Conservation (phyloP, 2,797 vertebrate genomes). For the Oreochromis grahami region DNA sequence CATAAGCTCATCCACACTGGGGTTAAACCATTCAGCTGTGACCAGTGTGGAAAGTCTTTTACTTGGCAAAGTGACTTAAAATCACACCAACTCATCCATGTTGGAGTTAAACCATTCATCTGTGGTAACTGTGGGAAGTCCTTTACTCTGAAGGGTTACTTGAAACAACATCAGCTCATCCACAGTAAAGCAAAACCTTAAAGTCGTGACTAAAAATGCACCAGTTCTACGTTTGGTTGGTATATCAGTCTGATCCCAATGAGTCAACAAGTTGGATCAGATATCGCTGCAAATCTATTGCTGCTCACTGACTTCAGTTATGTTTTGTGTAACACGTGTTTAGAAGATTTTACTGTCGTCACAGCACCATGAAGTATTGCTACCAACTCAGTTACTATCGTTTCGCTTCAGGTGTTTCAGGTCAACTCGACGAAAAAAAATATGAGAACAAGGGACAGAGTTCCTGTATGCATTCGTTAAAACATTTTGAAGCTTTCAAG, state of each 20-base stretch:
- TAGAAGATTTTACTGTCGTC: neutral
- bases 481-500: neutral
- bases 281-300: rapidly evolving
- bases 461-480: rapidly evolving
- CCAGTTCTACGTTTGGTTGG: neutral
- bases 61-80: too few species aligned
- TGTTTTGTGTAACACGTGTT: neutral
- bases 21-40: too few species aligned
- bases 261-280: neutral
- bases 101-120: neutral
- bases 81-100: too few species aligned
- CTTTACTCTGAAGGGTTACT: neutral
- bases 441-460: neutral
- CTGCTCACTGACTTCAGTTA: neutral
- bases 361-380: neutral
- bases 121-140: neutral
- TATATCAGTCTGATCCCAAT: neutral
- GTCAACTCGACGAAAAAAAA: rapidly evolving
- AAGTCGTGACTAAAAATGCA: neutral
- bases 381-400: rapidly evolving
- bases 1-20: neutral
- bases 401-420: neutral
- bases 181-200: neutral
- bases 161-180: neutral
- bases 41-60: too few species aligned